Evolutionary conservation across 2,888 invertebrate genomes (phyloP), one percentile per base, ranked within the genome.

Genomic region (Apoda limacodes): DNA sequence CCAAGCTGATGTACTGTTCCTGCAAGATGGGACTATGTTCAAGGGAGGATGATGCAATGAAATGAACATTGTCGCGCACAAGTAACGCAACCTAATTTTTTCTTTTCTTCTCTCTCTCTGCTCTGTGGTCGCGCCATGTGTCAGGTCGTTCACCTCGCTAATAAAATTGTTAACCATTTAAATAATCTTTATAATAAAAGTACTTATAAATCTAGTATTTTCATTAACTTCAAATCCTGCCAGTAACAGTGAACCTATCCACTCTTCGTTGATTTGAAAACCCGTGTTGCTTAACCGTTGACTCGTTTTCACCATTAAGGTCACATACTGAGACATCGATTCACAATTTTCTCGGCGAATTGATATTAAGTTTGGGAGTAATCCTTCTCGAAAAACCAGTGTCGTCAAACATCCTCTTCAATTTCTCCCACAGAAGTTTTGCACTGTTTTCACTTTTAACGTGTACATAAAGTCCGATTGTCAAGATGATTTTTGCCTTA

Each of bases 391-490:
- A 35, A n/a, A 37, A 37, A 27, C 35, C 40, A 30, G 30, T 34
- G 30, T 40, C 35, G 30, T 40, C 37, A 37, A 40, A 40, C 22
- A 35, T 31, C 19, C 26, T 27, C 21, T 35, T 35, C 10, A 33
- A 9, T 22, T 25, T 33, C 17, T 35, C 25, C 37, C 40, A 35
- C 24, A 37, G 21, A 10, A 29, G 29, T 21, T 12, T 23, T 28
- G 34, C 35, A 30, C 34, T 38, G 29, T 26, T 22, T 35, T 37
- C 37, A 24, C 17, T 30, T 25, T 37, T 37, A 13, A 39, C 39
- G 32, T 41, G 38, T 32, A 41, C 34, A 20, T 28, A 40, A 24
- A 37, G 37, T 32, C 37, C 30, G 30, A 39, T 39, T 23, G 37
- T 39, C 32, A 42, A 35, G 22, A 42, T 30, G 35, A 39, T 32